Percentiles rank a stretch among this genome's conserved stretches.
phyloP scores from a whole-genome alignment of 1,140 invertebrate genomes.

The Drosophila athabasca region DNA sequence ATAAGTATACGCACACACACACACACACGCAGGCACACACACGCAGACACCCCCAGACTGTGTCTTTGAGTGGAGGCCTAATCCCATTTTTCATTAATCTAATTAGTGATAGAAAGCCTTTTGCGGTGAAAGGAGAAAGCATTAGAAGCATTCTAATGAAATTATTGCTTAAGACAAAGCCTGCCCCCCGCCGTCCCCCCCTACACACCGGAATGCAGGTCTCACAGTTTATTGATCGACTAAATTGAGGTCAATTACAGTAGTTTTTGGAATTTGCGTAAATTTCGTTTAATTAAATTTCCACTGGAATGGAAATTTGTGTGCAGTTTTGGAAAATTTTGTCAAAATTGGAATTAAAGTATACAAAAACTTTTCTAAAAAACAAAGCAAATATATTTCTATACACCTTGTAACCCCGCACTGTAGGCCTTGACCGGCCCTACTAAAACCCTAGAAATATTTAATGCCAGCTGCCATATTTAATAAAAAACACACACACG shows the following conservation, averaged over 20 bases:
- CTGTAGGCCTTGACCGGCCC: conserved; percentile 37
- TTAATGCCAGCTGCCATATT: conserved; percentile 52
- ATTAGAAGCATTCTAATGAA: conserved; percentile 48
- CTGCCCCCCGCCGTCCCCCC: not conserved
- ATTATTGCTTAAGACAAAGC: conserved; percentile 55
- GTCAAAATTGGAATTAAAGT: not conserved
- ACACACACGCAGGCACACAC: conserved; percentile 6
- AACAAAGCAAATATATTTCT: conserved; percentile 2
- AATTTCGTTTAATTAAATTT: conserved; percentile 47
- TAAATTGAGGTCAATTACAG: conserved; percentile 69
- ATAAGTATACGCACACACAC: no score
- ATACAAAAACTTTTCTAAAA: not conserved
- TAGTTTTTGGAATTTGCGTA: conserved; percentile 15
- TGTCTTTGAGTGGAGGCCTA: conserved; percentile 11
- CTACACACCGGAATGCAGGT: conserved; percentile 3
- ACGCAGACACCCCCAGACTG: no score
- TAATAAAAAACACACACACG: conserved; percentile 51
- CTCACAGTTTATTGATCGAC: conserved; percentile 64
- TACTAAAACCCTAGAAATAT: conserved; percentile 17
- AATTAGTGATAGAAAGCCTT: conserved; percentile 56
- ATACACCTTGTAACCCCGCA: no score
- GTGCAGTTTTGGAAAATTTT: no score
- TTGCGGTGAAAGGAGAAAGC: conserved; percentile 31
- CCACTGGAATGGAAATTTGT: not conserved
- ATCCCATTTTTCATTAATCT: conserved; percentile 71